These are phyloP conservation scores for Carapus acus DNA, from an alignment of 2,797 vertebrate genomes.

Conservation along the genomic window DNA sequence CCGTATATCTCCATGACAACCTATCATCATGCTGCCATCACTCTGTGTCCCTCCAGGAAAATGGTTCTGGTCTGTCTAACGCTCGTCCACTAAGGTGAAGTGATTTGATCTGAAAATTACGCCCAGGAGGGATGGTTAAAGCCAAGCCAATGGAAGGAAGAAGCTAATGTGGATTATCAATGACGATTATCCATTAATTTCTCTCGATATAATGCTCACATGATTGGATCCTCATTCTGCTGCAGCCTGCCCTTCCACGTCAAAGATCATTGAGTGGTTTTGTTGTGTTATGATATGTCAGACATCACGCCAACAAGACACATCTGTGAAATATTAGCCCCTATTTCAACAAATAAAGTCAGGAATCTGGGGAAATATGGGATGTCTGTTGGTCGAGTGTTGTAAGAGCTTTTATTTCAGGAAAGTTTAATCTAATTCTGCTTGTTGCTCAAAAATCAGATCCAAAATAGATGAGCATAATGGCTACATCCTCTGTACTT, in stretches of 20 bases:
- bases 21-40: constrained; percentile 5
- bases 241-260: background rate
- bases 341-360: too few species aligned
- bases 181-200: constrained; percentile 42
- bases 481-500: too few species aligned
- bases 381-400: too few species aligned
- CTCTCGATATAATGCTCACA: constrained; percentile 34
- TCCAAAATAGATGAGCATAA: too few species aligned
- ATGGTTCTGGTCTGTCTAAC: constrained; percentile 1
- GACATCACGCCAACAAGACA: background rate
- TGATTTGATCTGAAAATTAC: constrained; percentile 31
- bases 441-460: too few species aligned
- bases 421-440: too few species aligned
- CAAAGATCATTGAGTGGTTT: background rate
- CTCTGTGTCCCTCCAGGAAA: constrained; percentile 13
- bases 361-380: too few species aligned
- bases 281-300: background rate
- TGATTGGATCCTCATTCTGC: constrained; percentile 26
- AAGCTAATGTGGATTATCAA: constrained; percentile 47
- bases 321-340: too few species aligned
- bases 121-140: constrained; percentile 27
- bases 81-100: constrained; percentile 17
- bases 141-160: constrained; percentile 22
- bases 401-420: too few species aligned
- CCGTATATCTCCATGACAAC: constrained; percentile 4